Evolutionary conservation across 2,888 invertebrate species (phyloP).

Genomic region (Eupithecia inturbata): DNA sequence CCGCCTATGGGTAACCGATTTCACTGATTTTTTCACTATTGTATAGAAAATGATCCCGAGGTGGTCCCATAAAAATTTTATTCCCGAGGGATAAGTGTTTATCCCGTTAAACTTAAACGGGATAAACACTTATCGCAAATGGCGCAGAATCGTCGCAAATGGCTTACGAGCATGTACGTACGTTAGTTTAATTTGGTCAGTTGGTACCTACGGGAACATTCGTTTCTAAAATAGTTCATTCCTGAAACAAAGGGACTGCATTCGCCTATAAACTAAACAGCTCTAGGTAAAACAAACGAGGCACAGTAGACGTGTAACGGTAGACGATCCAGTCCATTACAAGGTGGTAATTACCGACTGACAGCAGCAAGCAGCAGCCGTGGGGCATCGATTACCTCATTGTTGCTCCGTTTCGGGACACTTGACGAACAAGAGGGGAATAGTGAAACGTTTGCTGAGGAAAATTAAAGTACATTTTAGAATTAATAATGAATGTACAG

Average conservation of each 20-base stretch:
- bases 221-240: background rate
- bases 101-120: too few species aligned
- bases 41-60: too few species aligned
- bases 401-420: slow-evolving; percentile 13
- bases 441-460: background rate
- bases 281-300: background rate
- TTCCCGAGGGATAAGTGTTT: too few species aligned
- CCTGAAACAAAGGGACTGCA: background rate
- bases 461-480: slow-evolving; percentile 7
- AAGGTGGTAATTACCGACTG: slow-evolving; percentile 27
- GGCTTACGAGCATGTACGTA: too few species aligned
- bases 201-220: background rate
- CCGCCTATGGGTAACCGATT: too few species aligned
- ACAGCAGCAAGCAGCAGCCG: slow-evolving; percentile 12
- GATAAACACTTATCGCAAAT: too few species aligned
- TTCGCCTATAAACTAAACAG: background rate
- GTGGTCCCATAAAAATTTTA: too few species aligned
- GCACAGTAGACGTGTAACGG: slow-evolving; percentile 14
- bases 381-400: slow-evolving; percentile 30
- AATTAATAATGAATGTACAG: too few species aligned
- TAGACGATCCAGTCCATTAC: slow-evolving; percentile 21
- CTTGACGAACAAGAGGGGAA: background rate
- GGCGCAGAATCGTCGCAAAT: background rate
- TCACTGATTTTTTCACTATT: too few species aligned
- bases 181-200: background rate